Percentiles rank a stretch among this genome's conserved stretches.
Evolutionary conservation across 1,140 invertebrate species (phyloP).

Genomic region (Calosoma granatense): DNA sequence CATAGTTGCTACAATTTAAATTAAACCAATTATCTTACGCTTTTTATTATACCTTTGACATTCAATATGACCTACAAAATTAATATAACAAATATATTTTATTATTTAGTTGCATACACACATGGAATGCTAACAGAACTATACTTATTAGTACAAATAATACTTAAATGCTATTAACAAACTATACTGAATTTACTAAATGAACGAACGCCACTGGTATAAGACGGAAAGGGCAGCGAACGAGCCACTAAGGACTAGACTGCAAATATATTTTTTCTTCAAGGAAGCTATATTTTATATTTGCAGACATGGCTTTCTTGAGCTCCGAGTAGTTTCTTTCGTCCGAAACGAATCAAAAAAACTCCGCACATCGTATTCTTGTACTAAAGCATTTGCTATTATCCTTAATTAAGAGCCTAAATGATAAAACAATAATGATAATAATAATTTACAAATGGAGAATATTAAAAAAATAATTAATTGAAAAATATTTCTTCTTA

Average conservation of each 20-base stretch:
- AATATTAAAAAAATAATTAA: not conserved
- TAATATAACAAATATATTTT: not conserved
- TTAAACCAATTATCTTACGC: not conserved
- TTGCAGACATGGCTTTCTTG: not conserved
- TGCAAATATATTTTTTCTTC: not conserved
- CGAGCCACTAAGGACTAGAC: not conserved
- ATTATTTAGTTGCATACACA: not conserved
- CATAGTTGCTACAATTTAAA: no score
- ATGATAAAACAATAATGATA: not conserved
- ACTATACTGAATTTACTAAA: not conserved
- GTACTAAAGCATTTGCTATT: no score
- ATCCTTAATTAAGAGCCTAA: no score
- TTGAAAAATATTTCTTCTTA: no score
- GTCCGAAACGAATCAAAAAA: not conserved
- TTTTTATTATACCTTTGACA: not conserved
- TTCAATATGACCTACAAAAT: not conserved
- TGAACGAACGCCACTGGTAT: not conserved
- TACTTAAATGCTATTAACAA: no score
- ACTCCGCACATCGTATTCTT: no score
- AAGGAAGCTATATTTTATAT: no score
- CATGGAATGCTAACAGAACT: no score
- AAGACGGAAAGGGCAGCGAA: not conserved
- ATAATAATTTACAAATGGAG: not conserved
- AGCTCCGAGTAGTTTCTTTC: not conserved
- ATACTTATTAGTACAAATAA: no score